A percentile compares a stretch with the other conserved stretches of the same genome.
These are phyloP conservation scores for Corythaixoides concolor DNA, from an alignment of 2,113 vertebrate species.

Conservation along the genomic window DNA sequence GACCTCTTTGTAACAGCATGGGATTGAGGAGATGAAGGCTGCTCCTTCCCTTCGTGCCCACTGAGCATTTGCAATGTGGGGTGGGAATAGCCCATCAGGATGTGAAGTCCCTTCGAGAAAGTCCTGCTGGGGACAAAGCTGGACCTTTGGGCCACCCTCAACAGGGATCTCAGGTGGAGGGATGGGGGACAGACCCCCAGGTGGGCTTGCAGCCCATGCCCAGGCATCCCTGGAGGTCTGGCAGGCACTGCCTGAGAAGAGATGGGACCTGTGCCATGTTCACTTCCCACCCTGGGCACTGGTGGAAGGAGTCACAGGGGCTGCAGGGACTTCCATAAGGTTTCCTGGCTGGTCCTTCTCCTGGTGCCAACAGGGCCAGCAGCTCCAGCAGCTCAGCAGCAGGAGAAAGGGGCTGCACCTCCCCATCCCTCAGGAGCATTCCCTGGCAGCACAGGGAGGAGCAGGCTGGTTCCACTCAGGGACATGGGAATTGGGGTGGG, in stretches of 20 bases:
- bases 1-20: background rate
- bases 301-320: rapidly evolving
- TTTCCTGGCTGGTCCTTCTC: background rate
- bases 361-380: background rate
- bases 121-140: background rate
- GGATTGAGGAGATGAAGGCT: background rate
- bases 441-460: background rate
- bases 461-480: background rate
- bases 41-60: background rate
- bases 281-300: background rate
- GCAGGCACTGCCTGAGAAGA: background rate
- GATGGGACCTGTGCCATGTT: background rate
- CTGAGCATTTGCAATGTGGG: background rate
- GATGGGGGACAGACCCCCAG: background rate
- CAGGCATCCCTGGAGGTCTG: background rate
- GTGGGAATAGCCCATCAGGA: background rate
- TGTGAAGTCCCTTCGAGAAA: background rate
- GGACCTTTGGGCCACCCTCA: background rate
- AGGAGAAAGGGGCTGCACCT: background rate
- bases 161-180: background rate
- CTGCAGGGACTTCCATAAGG: rapidly evolving
- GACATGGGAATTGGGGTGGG: background rate
- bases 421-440: background rate
- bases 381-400: background rate
- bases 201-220: background rate